Evolutionary conservation across 2,113 vertebrate species (phyloP).

Genomic region (Megaceryle maxima): DNA sequence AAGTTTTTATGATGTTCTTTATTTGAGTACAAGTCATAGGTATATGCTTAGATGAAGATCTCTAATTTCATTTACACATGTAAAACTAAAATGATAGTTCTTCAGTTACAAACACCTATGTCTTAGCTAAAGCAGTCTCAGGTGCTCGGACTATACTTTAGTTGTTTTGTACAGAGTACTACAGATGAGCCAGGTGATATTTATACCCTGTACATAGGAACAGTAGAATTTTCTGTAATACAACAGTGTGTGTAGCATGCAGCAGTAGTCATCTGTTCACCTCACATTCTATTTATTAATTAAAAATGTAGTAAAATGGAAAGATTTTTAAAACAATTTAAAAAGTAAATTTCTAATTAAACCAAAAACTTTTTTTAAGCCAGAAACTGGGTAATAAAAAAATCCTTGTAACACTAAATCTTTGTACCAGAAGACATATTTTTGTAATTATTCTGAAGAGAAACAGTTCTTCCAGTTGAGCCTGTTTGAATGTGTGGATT

Average conservation of each 20-base stretch:
- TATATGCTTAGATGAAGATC: neutral
- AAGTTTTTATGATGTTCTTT: neutral
- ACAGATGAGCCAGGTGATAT: neutral
- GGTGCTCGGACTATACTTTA: fast-evolving
- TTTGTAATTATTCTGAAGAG: neutral
- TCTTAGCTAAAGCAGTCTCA: neutral
- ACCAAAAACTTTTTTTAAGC: neutral
- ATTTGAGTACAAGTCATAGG: neutral
- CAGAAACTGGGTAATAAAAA: no score
- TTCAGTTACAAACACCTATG: neutral
- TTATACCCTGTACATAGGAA: neutral
- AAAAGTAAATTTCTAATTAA: neutral
- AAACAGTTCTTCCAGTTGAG: neutral
- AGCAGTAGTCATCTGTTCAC: neutral
- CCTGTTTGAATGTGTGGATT: neutral
- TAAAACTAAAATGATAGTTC: neutral
- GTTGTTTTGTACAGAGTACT: neutral
- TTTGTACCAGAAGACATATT: neutral
- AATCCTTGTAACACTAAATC: neutral
- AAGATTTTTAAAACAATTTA: neutral
- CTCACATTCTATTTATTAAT: neutral
- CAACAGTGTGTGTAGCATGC: neutral
- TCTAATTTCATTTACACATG: neutral
- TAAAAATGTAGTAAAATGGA: neutral
- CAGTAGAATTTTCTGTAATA: neutral